Percentiles rank a stretch among this genome's conserved stretches.
These are phyloP conservation scores for Halcyon malimbica DNA, from an alignment of 2,113 vertebrate genomes.

Conservation along the genomic window DNA sequence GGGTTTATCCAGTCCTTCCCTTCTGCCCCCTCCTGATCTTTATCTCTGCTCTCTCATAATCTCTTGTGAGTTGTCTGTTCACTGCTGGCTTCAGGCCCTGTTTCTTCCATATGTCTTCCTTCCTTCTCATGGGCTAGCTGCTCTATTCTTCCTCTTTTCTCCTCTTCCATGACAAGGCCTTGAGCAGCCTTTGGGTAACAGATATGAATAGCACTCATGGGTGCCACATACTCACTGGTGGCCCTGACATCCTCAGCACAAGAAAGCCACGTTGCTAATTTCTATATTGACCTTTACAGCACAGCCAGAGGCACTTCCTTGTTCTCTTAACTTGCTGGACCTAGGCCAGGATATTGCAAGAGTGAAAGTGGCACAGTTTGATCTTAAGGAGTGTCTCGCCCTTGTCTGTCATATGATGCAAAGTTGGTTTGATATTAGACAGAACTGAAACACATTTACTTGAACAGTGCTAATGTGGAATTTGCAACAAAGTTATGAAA, in stretches of 20 bases:
- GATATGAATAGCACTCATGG: neutral
- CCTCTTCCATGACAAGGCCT: neutral
- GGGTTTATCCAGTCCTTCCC: neutral
- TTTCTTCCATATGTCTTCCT: neutral
- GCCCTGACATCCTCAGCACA: neutral
- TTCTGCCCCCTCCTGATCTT: neutral
- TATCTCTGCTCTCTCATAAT: neutral
- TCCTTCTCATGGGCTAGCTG: neutral
- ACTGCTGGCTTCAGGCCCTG: neutral
- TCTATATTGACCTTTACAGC: neutral
- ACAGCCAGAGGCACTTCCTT: neutral
- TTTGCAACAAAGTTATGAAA: neutral
- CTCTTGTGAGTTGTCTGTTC: neutral
- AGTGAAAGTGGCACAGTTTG: neutral
- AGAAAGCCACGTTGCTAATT: neutral
- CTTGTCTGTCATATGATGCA: neutral
- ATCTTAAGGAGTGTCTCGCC: neutral
- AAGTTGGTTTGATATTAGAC: neutral
- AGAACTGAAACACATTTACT: neutral
- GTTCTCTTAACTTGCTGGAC: neutral
- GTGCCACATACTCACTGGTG: neutral
- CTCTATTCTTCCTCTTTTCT: neutral
- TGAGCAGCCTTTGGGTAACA: neutral
- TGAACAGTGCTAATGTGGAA: neutral
- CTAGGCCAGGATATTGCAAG: neutral